A percentile compares a stretch with the other conserved stretches of the same genome.
These are phyloP conservation scores for Pampusana beccarii DNA, from an alignment of 2,113 vertebrate genomes.

Conservation along the genomic window DNA sequence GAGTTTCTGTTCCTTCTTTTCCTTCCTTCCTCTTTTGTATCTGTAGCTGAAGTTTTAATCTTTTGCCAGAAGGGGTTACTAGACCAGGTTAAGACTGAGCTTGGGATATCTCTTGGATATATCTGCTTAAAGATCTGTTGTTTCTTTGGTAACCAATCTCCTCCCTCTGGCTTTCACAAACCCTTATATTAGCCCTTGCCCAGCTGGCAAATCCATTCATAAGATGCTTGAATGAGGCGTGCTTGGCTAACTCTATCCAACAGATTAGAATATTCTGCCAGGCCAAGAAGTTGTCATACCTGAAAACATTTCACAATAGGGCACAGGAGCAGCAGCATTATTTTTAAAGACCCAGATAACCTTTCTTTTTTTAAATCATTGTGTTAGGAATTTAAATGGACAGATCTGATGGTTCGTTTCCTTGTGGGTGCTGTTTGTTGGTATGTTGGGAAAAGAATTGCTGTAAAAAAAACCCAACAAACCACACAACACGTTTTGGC, in stretches of 20 bases:
- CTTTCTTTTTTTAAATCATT: background rate
- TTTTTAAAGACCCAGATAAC: background rate
- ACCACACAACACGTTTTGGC: background rate
- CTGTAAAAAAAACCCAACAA: background rate
- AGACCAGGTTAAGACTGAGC: conserved; percentile 22
- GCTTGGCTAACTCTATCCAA: conserved; percentile 14
- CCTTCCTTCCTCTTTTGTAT: background rate
- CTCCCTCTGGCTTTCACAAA: conserved; percentile 37
- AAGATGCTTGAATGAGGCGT: background rate
- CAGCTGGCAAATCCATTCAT: conserved; percentile 62
- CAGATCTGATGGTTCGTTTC: background rate
- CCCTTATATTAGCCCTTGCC: conserved; percentile 29
- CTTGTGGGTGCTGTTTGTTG: background rate
- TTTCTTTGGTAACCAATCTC: conserved; percentile 63
- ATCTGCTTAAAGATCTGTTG: conserved; percentile 43
- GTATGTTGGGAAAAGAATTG: background rate
- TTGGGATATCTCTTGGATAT: background rate
- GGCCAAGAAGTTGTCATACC: background rate
- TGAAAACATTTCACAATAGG: background rate
- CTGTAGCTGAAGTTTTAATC: background rate
- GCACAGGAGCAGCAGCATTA: background rate
- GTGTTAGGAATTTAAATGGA: background rate
- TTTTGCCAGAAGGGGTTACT: background rate
- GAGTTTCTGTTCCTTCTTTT: background rate
- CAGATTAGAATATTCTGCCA: conserved; percentile 23